These are phyloP conservation scores for Heliconius cydno DNA, from an alignment of 2,888 invertebrate species.

Conservation along the genomic window DNA sequence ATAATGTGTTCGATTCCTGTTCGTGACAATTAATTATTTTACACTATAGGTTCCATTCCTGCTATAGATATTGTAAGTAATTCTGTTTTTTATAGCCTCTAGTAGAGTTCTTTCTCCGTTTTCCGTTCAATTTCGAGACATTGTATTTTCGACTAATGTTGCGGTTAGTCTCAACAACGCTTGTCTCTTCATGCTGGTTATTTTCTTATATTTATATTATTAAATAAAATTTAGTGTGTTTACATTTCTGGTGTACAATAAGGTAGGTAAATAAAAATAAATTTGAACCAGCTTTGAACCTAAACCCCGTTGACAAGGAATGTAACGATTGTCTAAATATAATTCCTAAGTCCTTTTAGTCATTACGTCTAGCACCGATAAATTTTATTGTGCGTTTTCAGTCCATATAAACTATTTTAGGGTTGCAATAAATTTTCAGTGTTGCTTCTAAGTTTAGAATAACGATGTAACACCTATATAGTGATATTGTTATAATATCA, in stretches of 20 bases:
- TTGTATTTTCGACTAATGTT: too few species aligned
- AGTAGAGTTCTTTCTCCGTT: too few species aligned
- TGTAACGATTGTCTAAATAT: background rate
- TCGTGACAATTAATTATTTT: background rate
- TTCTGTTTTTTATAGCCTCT: too few species aligned
- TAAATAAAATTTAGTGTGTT: too few species aligned
- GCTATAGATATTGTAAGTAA: too few species aligned
- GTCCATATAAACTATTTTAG: slow-evolving; percentile 38
- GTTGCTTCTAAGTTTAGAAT: slow-evolving; percentile 15
- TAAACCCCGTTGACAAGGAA: background rate
- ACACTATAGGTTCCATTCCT: too few species aligned
- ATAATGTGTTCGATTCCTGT: background rate
- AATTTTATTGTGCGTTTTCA: slow-evolving; percentile 33
- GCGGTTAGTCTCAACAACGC: too few species aligned
- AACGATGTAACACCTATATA: background rate
- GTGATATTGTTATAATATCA: background rate
- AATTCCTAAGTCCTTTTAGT: background rate
- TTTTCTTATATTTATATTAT: too few species aligned
- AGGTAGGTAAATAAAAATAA: too few species aligned
- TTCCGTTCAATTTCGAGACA: too few species aligned
- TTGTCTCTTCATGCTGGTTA: too few species aligned
- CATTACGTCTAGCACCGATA: background rate
- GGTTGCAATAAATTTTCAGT: slow-evolving; percentile 37
- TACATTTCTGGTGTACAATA: too few species aligned
- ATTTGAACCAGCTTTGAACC: background rate